phyloP scores from a whole-genome alignment of 2,888 invertebrate genomes.

The Odontothrips loti region DNA sequence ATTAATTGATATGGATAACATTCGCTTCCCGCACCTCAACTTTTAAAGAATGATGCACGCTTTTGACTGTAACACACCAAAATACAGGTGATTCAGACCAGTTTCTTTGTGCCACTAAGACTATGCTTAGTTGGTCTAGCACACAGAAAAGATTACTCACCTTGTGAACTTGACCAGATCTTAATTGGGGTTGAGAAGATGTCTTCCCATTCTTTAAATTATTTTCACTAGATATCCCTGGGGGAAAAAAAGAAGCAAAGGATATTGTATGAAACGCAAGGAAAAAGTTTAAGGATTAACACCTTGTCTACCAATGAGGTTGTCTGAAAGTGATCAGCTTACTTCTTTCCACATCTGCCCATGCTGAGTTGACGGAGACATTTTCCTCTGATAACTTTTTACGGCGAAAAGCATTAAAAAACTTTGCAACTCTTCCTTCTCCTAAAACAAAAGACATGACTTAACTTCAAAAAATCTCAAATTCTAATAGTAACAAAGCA shows the following conservation, averaged over 20 bases:
- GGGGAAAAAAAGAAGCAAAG: not conserved
- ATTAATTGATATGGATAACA: not conserved
- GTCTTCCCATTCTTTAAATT: slow-evolving; percentile 6
- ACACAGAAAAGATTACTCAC: not conserved
- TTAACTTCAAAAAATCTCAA: not conserved
- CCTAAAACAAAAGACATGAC: not conserved
- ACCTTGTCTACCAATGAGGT: not conserved
- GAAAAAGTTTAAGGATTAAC: not conserved
- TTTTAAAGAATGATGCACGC: not conserved
- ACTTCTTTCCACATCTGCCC: not conserved
- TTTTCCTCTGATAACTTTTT: slow-evolving; percentile 6
- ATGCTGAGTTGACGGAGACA: not conserved
- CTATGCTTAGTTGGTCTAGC: not conserved
- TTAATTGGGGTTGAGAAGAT: not conserved
- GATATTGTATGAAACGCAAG: not conserved
- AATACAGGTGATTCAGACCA: not conserved
- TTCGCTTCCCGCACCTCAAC: no score
- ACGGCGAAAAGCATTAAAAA: not conserved
- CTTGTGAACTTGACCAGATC: not conserved
- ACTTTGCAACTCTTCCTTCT: not conserved
- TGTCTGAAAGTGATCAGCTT: not conserved
- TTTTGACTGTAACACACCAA: slow-evolving; percentile 1
- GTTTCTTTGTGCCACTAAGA: not conserved
- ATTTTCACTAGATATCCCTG: slow-evolving; percentile 16
- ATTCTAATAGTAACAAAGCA: not conserved